Evolutionary conservation across 2,888 invertebrate species (phyloP).

Genomic region (Drosophila helvetica): DNA sequence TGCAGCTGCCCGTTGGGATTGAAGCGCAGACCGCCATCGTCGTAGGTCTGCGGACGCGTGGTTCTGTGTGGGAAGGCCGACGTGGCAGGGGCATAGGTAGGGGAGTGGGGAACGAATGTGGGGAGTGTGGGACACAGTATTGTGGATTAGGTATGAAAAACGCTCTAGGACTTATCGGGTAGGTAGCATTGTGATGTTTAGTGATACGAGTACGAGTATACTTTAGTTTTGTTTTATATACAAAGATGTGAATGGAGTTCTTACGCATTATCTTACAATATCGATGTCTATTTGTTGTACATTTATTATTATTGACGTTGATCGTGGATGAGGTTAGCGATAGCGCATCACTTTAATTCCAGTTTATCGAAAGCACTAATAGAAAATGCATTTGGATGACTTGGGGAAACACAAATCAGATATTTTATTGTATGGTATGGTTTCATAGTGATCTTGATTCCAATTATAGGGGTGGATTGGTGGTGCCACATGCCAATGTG

Average conservation of each 20-base stretch:
- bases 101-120: not conserved
- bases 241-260: conserved; percentile 42
- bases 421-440: conserved; percentile 5
- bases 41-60: conserved; percentile 54
- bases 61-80: conserved; percentile 34
- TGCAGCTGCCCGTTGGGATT: conserved; percentile 55
- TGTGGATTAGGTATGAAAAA: conserved; percentile 42
- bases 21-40: conserved; percentile 59
- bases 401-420: conserved; percentile 30
- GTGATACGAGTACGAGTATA: conserved; percentile 15
- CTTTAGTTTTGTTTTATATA: conserved; percentile 49
- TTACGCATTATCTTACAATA: conserved; percentile 66
- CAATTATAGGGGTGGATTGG: not conserved
- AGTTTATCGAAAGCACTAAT: conserved; percentile 72
- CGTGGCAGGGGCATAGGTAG: not conserved
- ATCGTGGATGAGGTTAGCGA: conserved; percentile 45
- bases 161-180: conserved; percentile 22
- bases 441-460: conserved; percentile 11
- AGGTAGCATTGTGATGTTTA: not conserved
- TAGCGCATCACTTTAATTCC: conserved; percentile 62
- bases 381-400: conserved; percentile 62
- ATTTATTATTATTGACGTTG: conserved; percentile 35
- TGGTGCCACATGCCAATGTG: conserved; percentile 10
- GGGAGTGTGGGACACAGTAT: not conserved
- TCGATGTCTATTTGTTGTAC: conserved; percentile 40